A percentile compares a stretch with the other conserved stretches of the same genome.
phyloP scores from a whole-genome alignment of 2,888 invertebrate species.

The Heliconius ismenius region DNA sequence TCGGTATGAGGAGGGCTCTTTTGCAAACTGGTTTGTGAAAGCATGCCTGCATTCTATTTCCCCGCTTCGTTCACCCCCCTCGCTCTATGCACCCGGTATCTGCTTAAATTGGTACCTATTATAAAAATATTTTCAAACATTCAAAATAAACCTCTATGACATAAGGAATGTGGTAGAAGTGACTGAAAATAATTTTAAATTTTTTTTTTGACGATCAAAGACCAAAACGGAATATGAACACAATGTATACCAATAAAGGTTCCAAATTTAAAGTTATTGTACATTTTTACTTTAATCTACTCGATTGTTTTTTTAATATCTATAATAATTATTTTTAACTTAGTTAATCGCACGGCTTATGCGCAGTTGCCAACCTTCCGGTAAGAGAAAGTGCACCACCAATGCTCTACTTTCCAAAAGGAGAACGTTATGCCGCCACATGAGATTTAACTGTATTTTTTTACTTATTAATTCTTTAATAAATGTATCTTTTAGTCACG shows the following conservation, averaged over 20 bases:
- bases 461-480: slow-evolving; percentile 36
- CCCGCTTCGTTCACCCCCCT: slow-evolving; percentile 48
- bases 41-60: slow-evolving; percentile 47
- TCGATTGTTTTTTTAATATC: not conserved
- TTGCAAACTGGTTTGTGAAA: slow-evolving; percentile 70
- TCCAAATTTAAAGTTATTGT: not conserved
- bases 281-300: not conserved
- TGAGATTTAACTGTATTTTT: slow-evolving; percentile 44
- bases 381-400: slow-evolving; percentile 72
- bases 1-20: slow-evolving; percentile 66
- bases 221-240: not conserved
- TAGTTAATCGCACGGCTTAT: slow-evolving; percentile 63
- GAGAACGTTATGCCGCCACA: slow-evolving; percentile 57
- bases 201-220: not conserved
- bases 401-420: slow-evolving; percentile 73
- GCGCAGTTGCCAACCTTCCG: slow-evolving; percentile 63
- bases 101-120: slow-evolving; percentile 1
- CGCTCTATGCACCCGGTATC: slow-evolving; percentile 36
- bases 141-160: not conserved
- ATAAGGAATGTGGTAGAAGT: not conserved
- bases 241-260: not conserved
- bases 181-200: not conserved
- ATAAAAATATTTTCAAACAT: not conserved
- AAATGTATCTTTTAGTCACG: slow-evolving; percentile 26
- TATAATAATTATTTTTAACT: slow-evolving; percentile 31